A percentile compares a stretch with the other conserved stretches of the same genome.
phyloP scores from a whole-genome alignment of 1,140 invertebrate genomes.

The Drosophila navojoa region DNA sequence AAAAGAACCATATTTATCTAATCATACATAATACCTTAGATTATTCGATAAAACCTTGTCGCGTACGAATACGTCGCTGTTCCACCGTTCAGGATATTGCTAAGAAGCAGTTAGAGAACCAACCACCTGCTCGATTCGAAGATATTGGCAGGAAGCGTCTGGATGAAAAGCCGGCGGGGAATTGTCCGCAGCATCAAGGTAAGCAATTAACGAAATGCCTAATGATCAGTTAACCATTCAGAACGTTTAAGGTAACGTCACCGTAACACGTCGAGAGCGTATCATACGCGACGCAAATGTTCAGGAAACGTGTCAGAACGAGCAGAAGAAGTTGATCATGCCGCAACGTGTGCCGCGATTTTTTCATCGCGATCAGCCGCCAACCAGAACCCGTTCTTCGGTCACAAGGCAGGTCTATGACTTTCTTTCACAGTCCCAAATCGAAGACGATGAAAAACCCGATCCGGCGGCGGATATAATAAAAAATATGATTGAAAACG shows the following conservation, averaged over 20 bases:
- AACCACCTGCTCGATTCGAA: too few species aligned
- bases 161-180: too few species aligned
- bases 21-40: too few species aligned
- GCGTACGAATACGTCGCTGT: too few species aligned
- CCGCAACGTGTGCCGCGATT: slow-evolving; percentile 31
- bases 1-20: not conserved
- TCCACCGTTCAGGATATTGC: too few species aligned
- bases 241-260: too few species aligned
- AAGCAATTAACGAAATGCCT: too few species aligned
- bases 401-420: slow-evolving; percentile 66
- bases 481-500: slow-evolving; percentile 60
- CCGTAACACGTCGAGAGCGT: not conserved
- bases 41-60: too few species aligned
- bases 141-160: too few species aligned
- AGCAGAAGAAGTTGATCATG: not conserved
- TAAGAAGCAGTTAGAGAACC: too few species aligned
- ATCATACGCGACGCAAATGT: not conserved
- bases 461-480: slow-evolving; percentile 74
- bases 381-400: slow-evolving; percentile 39
- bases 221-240: too few species aligned
- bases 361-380: slow-evolving; percentile 53
- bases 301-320: not conserved
- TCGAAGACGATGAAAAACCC: slow-evolving; percentile 38
- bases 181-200: too few species aligned
- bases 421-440: slow-evolving; percentile 71